Conservation (phyloP, 2,797 vertebrate genomes). For the Balearica regulorum region DNA sequence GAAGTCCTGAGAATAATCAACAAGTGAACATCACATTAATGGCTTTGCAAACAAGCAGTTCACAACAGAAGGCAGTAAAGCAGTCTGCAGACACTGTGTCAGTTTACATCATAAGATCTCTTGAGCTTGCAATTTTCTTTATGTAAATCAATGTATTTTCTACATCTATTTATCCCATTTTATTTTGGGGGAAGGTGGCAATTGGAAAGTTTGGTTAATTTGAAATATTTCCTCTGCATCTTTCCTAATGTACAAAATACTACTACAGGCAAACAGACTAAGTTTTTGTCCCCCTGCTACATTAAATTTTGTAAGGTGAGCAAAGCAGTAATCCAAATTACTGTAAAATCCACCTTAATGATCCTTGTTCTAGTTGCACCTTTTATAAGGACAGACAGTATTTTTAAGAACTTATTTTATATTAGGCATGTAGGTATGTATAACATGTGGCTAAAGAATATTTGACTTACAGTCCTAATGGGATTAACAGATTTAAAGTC, state of each 20-base stretch:
- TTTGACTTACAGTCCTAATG: not conserved
- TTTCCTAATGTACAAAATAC: not conserved
- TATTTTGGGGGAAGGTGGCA: not conserved
- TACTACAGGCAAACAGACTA: not conserved
- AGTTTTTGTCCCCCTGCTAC: conserved; percentile 26
- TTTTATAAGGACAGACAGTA: not conserved
- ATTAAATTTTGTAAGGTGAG: not conserved
- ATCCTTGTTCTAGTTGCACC: not conserved
- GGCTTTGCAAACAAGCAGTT: not conserved
- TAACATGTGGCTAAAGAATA: not conserved
- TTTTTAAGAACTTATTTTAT: not conserved
- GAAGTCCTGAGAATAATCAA: not conserved
- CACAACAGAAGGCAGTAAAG: not conserved
- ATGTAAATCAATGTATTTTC: not conserved
- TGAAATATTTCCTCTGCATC: not conserved
- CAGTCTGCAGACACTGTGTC: not conserved
- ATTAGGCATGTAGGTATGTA: not conserved
- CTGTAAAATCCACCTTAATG: conserved; percentile 1
- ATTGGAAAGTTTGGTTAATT: not conserved
- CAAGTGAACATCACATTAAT: not conserved
- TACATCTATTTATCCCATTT: not conserved
- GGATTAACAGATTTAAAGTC: not conserved
- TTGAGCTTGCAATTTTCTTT: not conserved
- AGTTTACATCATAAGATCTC: not conserved
- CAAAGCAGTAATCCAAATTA: conserved; percentile 17